phyloP scores from a whole-genome alignment of 2,797 vertebrate genomes.

The Mycteria americana region DNA sequence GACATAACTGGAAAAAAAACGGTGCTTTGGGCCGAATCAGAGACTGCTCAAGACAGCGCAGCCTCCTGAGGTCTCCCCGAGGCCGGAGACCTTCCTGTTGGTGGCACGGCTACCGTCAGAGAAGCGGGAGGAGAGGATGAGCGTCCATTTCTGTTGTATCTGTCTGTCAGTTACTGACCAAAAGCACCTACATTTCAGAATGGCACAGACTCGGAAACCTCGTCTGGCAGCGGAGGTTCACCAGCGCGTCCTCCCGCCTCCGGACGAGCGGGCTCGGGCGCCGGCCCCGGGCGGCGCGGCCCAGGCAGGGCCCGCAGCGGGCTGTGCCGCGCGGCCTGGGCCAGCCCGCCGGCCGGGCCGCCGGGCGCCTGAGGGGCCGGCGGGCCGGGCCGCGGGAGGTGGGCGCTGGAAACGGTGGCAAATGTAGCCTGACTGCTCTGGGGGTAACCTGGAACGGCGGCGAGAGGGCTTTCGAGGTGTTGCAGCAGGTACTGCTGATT shows the following conservation, averaged over 20 bases:
- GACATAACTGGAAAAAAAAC: not conserved
- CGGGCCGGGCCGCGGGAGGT: not conserved
- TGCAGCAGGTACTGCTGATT: no score
- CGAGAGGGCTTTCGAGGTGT: not conserved
- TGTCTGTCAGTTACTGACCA: not conserved
- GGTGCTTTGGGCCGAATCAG: not conserved
- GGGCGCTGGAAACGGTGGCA: not conserved
- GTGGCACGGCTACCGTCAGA: not conserved
- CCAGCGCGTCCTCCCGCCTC: not conserved
- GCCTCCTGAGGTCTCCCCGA: not conserved
- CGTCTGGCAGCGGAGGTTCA: not conserved
- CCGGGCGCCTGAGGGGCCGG: not conserved
- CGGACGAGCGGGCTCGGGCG: not conserved
- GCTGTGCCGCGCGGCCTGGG: not conserved
- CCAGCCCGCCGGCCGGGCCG: no score
- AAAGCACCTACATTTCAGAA: not conserved
- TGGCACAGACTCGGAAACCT: not conserved
- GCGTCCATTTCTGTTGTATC: not conserved
- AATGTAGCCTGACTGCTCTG: not conserved
- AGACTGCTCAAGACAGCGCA: not conserved
- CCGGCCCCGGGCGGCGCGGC: rapidly evolving
- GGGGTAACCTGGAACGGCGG: rapidly evolving
- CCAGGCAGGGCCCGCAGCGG: not conserved
- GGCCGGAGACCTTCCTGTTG: not conserved
- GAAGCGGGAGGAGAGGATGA: not conserved